phyloP scores from a whole-genome alignment of 37 sponge, comb jelly and placozoan species.

The Agelas oroides region DNA sequence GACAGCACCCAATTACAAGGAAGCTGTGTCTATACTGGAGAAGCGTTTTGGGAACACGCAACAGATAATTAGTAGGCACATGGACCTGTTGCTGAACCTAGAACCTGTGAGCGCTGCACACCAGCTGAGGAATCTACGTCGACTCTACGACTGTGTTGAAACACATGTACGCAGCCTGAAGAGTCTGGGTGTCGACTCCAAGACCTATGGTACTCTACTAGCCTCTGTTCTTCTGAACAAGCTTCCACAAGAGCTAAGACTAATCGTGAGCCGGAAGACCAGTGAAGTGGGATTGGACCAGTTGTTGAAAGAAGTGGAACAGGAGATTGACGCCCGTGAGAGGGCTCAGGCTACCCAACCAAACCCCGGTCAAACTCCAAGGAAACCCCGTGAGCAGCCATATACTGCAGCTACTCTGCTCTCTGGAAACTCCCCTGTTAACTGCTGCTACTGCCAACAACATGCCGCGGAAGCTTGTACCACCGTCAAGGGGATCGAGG shows the following conservation, averaged over 20 bases:
- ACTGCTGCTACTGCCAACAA: conserved; percentile 18
- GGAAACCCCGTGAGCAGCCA: conserved; percentile 7
- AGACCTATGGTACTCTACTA: conserved; percentile 4
- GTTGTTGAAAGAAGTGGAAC: neutral
- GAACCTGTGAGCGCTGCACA: neutral
- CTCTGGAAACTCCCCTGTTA: neutral
- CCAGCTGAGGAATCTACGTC: neutral
- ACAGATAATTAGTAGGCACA: conserved; percentile 4
- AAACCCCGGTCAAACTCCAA: neutral
- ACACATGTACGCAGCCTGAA: conserved; percentile 1
- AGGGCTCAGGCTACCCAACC: neutral
- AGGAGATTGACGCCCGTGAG: conserved; percentile 17
- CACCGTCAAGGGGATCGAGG: neutral
- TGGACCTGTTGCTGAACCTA: conserved; percentile 12
- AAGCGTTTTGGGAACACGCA: conserved; percentile 23
- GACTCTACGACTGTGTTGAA: conserved; percentile 18
- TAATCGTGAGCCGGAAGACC: conserved; percentile 15
- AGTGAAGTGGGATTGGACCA: neutral
- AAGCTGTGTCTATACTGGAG: neutral
- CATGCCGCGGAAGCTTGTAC: neutral
- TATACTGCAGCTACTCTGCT: neutral
- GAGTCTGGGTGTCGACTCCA: neutral
- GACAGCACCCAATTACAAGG: conserved; percentile 4
- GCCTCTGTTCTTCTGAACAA: conserved; percentile 5
- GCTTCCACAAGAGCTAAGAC: conserved; percentile 4